Conservation (phyloP, 2,113 vertebrate species). For the Cercocebus atys region DNA sequence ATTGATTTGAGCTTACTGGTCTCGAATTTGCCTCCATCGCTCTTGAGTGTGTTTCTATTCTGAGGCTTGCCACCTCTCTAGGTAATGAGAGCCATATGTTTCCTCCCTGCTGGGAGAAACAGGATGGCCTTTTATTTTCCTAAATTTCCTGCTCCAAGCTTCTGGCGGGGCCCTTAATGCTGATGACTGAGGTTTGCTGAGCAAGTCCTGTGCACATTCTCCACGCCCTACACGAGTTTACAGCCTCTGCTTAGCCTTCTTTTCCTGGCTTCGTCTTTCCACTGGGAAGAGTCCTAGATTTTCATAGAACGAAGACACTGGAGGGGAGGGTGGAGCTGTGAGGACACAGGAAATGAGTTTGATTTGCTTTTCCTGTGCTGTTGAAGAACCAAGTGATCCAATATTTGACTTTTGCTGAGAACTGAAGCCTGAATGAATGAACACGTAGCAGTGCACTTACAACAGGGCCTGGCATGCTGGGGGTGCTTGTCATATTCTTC, state of each 20-base stretch:
- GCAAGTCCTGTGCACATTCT: neutral
- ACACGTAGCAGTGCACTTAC: rapidly evolving
- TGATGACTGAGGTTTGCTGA: neutral
- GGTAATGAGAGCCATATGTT: slow-evolving; percentile 52
- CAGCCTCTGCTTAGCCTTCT: rapidly evolving
- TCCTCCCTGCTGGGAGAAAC: neutral
- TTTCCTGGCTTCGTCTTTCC: neutral
- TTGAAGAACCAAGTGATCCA: neutral
- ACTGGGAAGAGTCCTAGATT: neutral
- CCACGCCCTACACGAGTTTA: neutral
- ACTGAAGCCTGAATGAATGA: neutral
- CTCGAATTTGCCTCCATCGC: neutral
- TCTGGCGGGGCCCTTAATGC: neutral
- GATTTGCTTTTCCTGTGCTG: neutral
- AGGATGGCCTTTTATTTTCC: neutral
- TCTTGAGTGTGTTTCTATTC: neutral
- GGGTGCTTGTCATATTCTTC: neutral
- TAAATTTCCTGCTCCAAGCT: neutral
- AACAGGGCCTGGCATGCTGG: neutral
- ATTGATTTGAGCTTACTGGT: neutral
- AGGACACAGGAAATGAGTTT: rapidly evolving
- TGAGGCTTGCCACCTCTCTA: neutral
- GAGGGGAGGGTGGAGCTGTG: neutral
- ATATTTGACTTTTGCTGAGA: neutral
- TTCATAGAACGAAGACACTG: neutral